Evolutionary conservation across 2,888 invertebrate species (phyloP).

Genomic region (Octonoba sinensis): DNA sequence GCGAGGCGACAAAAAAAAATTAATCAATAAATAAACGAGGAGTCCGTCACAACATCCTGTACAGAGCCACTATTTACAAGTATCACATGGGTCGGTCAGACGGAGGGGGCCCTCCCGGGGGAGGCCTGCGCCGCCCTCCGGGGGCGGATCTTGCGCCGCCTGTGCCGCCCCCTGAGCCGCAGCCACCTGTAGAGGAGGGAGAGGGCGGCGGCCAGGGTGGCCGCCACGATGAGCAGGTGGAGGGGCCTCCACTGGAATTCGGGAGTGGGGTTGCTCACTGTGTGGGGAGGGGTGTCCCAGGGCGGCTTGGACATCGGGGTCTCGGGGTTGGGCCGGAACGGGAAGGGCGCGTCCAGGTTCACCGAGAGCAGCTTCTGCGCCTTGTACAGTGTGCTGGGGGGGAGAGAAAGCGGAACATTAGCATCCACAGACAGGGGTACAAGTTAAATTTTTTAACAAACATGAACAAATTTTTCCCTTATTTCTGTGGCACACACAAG

Average conservation of each 20-base stretch:
- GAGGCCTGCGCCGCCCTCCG: conserved; percentile 43
- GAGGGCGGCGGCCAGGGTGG: conserved; percentile 26
- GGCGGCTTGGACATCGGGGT: conserved; percentile 44
- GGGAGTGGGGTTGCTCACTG: conserved; percentile 61
- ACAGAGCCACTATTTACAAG: conserved; percentile 46
- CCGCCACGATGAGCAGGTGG: conserved; percentile 42
- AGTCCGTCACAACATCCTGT: no score
- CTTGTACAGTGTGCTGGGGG: conserved; percentile 80
- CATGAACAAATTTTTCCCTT: neutral
- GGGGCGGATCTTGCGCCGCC: conserved; percentile 23
- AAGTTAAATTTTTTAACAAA: no score
- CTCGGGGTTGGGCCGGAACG: conserved; percentile 50
- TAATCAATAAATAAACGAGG: no score
- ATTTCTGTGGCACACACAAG: neutral
- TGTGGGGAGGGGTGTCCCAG: conserved; percentile 57
- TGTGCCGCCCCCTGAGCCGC: conserved; percentile 24
- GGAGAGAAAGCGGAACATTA: conserved; percentile 14
- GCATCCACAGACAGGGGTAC: no score
- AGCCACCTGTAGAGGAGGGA: conserved; percentile 53
- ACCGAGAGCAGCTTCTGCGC: conserved; percentile 82
- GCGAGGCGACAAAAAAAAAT: no score
- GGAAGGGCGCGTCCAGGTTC: conserved; percentile 68
- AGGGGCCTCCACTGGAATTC: conserved; percentile 54
- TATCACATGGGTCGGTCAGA: conserved; percentile 57
- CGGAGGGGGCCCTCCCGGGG: conserved; percentile 45